Evolutionary conservation across 1,140 invertebrate genomes (phyloP).

Genomic region (Babylonia areolata): DNA sequence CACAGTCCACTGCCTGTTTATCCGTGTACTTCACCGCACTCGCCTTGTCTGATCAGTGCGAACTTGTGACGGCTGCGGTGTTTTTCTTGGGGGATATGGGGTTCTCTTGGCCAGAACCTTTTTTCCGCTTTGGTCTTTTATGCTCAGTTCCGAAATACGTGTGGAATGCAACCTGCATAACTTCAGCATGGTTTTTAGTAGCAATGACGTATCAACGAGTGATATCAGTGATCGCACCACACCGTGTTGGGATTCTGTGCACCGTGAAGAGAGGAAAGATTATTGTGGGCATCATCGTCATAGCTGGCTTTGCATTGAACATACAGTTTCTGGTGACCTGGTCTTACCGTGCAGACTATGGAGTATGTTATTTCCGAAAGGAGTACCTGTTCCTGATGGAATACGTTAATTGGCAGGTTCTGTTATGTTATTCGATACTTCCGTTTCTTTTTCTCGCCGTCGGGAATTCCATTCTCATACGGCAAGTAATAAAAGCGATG

Average conservation of each 20-base stretch:
- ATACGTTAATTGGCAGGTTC: not conserved
- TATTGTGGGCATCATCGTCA: not conserved
- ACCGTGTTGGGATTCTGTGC: slow-evolving; percentile 4
- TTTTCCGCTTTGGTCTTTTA: not conserved
- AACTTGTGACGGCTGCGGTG: not conserved
- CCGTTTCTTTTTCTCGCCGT: not conserved
- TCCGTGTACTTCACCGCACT: too few species aligned
- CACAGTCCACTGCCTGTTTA: too few species aligned
- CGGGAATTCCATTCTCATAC: not conserved
- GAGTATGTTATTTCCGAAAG: too few species aligned
- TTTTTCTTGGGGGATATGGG: not conserved
- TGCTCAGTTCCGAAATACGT: not conserved
- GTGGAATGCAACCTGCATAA: not conserved
- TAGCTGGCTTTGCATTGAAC: not conserved
- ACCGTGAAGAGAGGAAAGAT: not conserved
- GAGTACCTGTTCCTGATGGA: not conserved
- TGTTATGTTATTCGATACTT: not conserved
- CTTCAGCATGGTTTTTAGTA: slow-evolving; percentile 1
- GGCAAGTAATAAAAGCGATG: not conserved
- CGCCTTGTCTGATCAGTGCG: too few species aligned
- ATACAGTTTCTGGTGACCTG: not conserved
- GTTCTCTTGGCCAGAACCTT: not conserved
- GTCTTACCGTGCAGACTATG: not conserved
- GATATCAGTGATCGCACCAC: not conserved
- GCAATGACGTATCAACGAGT: slow-evolving; percentile 23